Percentiles rank a stretch among this genome's conserved stretches.
Evolutionary conservation across 2,113 vertebrate species (phyloP).

Genomic region (Perca flavescens): DNA sequence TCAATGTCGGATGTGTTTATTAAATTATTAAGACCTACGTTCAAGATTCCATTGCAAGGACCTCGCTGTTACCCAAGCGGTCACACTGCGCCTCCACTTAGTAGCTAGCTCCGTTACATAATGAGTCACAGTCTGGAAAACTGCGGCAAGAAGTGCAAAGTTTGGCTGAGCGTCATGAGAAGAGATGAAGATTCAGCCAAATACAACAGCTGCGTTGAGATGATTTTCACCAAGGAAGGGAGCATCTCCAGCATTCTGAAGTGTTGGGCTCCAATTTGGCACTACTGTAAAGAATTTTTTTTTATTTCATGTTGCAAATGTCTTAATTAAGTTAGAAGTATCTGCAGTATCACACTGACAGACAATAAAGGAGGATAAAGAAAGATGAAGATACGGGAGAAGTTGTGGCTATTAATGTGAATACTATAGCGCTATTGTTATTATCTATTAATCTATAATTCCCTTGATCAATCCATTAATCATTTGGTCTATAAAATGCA

Average conservation of each 20-base stretch:
- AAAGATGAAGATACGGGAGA: background rate
- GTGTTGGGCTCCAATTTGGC: conserved; percentile 58
- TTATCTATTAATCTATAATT: background rate
- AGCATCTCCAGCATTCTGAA: conserved; percentile 41
- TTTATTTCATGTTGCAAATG: conserved; percentile 36
- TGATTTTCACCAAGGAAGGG: conserved; percentile 48
- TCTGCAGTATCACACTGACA: conserved; percentile 9
- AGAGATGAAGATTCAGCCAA: conserved; percentile 65
- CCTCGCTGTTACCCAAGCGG: background rate
- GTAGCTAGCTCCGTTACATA: conserved; percentile 24
- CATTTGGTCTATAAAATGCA: background rate
- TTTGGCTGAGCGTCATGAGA: conserved; percentile 60
- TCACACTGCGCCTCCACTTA: background rate
- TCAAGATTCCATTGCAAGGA: background rate
- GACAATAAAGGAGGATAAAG: conserved; percentile 4
- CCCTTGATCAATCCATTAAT: background rate
- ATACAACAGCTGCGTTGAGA: conserved; percentile 66
- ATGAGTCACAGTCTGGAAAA: background rate
- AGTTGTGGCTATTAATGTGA: background rate
- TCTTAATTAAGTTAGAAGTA: conserved; percentile 49
- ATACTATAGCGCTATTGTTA: too few relatives aligned
- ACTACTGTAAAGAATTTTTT: conserved; percentile 29
- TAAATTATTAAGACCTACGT: conserved; percentile 13
- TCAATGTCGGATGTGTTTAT: background rate
- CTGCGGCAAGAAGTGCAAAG: conserved; percentile 16